Percentiles rank a stretch among this genome's conserved stretches.
Evolutionary conservation across 2,113 vertebrate species (phyloP).

Genomic region (Corythoichthys intestinalis): DNA sequence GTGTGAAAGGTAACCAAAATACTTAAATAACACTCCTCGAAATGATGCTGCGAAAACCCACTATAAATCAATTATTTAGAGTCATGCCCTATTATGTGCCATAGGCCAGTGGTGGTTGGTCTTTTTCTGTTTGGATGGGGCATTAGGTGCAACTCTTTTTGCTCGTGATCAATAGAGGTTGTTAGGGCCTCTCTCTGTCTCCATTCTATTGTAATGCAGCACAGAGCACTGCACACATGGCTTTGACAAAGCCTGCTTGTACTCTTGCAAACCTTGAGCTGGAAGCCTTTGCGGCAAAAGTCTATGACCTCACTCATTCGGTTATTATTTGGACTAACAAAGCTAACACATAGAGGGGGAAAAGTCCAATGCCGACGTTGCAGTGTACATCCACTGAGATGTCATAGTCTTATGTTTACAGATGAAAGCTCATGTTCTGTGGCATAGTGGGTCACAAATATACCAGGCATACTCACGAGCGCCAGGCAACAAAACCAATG

Average conservation of each 20-base stretch:
- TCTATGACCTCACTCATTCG: constrained; percentile 64
- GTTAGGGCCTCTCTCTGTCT: constrained; percentile 31
- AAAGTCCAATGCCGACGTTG: constrained; percentile 2
- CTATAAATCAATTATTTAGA: constrained; percentile 5
- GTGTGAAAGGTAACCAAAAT: background rate
- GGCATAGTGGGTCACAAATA: constrained; percentile 9
- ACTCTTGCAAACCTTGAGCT: constrained; percentile 59
- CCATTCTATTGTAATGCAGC: constrained; percentile 64
- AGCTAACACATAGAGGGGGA: constrained; percentile 11
- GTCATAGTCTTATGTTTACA: constrained; percentile 32
- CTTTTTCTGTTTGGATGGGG: constrained; percentile 14
- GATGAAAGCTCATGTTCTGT: constrained; percentile 19
- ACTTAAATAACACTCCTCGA: background rate
- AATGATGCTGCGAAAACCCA: background rate
- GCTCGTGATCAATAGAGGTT: constrained; percentile 52
- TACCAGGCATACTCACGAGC: constrained; percentile 12
- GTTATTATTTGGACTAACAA: constrained; percentile 27
- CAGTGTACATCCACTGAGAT: constrained; percentile 15
- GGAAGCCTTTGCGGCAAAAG: constrained; percentile 58
- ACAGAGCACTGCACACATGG: constrained; percentile 63
- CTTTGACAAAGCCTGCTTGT: constrained; percentile 65
- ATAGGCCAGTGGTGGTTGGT: constrained; percentile 5
- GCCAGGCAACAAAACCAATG: constrained; percentile 51
- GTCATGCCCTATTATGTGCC: constrained; percentile 6
- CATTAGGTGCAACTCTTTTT: constrained; percentile 41